Base-by-base conservation (phyloP, 2,888 invertebrate genomes). In the Resseliella maxima region DNA sequence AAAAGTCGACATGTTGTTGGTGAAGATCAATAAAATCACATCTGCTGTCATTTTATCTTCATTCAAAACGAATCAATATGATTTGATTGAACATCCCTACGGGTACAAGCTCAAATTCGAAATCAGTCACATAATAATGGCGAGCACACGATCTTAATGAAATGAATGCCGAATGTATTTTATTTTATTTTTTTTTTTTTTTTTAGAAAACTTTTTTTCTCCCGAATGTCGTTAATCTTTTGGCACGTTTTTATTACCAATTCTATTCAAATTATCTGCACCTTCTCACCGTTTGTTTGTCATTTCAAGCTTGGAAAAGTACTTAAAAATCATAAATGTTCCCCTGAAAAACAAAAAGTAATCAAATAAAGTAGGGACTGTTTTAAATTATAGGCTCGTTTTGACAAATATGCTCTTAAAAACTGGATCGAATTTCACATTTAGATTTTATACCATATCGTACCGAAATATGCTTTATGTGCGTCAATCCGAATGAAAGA, bases 161-260 rank as follows among this genome's bases (percentile, higher is more conserved):
- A 72, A 59, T 59, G 59, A 59, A 59, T 59, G 27, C 72, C 72
- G 18, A 72, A 72, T 72, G 72, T 31, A 72, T 72, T 72, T 72
- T 72, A 72, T 72, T 72, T 72, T 12, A n/a, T 12, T 72, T 72
- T 72, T n/a, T 18, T 6, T 21, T 50, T 50, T 50, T 50, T 59
- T 24, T 24, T 59, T n/a, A n/a, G n/a, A n/a, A n/a, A n/a, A n/a
- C n/a, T n/a, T n/a, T n/a, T n/a, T n/a, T n/a, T n/a, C n/a, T n/a
- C n/a, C n/a, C n/a, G n/a, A n/a, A 15, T 24, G 21, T 59, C 59
- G 59, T 59, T 59, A 59, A 72, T 72, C 35, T 72, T 72, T 31
- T 72, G 72, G 72, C 72, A 72, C 72, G 72, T 72, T 72, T 72
- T 72, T 72, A 72, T 72, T 72, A 31, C 35, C 72, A 72, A 72